Conservation (phyloP, 2,888 invertebrate species). For the Horisme vitalbata region DNA sequence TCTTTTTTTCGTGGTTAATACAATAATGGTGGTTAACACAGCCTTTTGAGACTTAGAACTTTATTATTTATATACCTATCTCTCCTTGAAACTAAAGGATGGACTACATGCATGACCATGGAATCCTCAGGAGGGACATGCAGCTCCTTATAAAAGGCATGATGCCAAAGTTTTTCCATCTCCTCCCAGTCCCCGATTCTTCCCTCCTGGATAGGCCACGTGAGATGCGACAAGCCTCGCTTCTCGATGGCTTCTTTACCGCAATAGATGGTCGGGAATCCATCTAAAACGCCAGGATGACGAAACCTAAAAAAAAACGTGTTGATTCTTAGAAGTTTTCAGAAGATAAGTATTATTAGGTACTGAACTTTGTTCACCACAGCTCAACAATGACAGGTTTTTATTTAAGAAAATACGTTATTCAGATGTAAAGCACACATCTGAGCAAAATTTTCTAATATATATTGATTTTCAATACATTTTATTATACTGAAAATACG, state of each 20-base stretch:
- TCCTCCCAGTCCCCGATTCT: slow-evolving; percentile 92
- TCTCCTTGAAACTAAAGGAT: slow-evolving; percentile 90
- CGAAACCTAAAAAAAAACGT: slow-evolving; percentile 56
- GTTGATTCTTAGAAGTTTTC: no score
- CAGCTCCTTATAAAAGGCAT: slow-evolving; percentile 92
- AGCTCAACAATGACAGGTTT: no score
- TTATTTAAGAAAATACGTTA: no score
- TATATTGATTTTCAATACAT: no score
- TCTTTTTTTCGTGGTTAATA: no score
- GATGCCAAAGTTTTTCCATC: slow-evolving; percentile 95
- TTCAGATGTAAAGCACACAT: no score
- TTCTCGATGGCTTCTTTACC: slow-evolving; percentile 84
- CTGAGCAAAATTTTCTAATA: no score
- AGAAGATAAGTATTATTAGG: no score
- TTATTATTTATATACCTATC: slow-evolving; percentile 82
- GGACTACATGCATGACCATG: slow-evolving; percentile 90
- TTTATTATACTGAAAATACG: no score
- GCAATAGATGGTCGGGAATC: slow-evolving; percentile 74
- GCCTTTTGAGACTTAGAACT: no score
- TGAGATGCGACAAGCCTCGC: slow-evolving; percentile 74
- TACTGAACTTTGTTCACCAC: no score
- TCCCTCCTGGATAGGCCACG: slow-evolving; percentile 91
- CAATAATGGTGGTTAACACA: no score
- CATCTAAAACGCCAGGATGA: slow-evolving; percentile 47
- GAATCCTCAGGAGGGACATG: slow-evolving; percentile 92